Conservation (phyloP, 2,113 vertebrate species). For the Mohoua ochrocephala region DNA sequence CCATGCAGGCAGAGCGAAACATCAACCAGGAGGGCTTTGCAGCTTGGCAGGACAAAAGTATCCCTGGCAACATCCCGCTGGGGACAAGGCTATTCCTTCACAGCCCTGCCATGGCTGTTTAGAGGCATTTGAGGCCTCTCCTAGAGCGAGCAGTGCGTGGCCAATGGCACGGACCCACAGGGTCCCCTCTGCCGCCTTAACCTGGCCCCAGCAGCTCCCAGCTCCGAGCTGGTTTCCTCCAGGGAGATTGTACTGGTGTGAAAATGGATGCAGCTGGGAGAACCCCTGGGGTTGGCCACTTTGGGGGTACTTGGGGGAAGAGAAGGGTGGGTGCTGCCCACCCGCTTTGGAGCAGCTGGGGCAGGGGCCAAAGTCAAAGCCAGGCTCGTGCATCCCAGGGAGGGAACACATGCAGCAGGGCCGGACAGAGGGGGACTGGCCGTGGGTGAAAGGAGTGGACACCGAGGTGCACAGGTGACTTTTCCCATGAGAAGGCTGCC, state of each 20-base stretch:
- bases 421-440: background rate
- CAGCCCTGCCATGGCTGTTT: background rate
- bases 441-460: background rate
- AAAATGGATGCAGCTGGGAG: background rate
- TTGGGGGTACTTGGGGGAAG: background rate
- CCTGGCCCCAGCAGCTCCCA: background rate
- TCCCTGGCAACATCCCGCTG: background rate
- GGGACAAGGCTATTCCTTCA: background rate
- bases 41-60: background rate
- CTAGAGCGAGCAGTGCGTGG: background rate
- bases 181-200: rapidly evolving
- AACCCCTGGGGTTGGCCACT: background rate
- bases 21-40: background rate
- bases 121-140: background rate
- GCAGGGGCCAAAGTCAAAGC: background rate
- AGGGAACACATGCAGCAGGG: background rate
- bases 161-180: background rate
- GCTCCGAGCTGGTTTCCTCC: background rate
- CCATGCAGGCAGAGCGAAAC: background rate
- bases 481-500: background rate
- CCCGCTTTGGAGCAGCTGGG: background rate
- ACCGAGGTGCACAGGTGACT: background rate
- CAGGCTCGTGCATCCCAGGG: background rate
- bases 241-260: background rate
- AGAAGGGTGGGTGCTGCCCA: background rate